Evolutionary conservation across 1,140 invertebrate species (phyloP).

Genomic region (Saccostrea echinata): DNA sequence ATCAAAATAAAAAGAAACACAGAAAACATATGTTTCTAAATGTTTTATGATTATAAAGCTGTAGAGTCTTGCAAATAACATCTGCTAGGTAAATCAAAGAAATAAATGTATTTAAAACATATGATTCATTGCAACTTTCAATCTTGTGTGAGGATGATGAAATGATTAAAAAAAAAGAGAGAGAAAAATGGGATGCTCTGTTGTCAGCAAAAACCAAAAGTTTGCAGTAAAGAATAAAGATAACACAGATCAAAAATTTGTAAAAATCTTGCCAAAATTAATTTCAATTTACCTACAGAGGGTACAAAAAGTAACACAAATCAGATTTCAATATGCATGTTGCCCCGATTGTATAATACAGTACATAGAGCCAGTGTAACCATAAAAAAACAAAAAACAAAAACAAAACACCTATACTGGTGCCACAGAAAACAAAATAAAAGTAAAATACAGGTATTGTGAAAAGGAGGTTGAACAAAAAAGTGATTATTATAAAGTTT

Average conservation of each 20-base stretch:
- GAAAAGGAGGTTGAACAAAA: too few relatives aligned
- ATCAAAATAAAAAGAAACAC: conserved; percentile 2
- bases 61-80: not conserved
- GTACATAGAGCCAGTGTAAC: too few relatives aligned
- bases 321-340: too few relatives aligned
- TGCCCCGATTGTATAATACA: too few relatives aligned
- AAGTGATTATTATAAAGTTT: too few relatives aligned
- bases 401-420: too few relatives aligned
- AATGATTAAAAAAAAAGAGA: not conserved
- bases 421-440: too few relatives aligned
- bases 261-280: too few relatives aligned
- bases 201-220: not conserved
- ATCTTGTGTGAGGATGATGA: not conserved
- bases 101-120: not conserved
- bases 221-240: not conserved
- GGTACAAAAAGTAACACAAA: too few relatives aligned
- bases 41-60: not conserved
- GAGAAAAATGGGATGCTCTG: not conserved
- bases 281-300: too few relatives aligned
- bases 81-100: conserved; percentile 1
- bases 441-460: too few relatives aligned
- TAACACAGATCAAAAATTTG: not conserved
- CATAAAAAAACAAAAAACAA: too few relatives aligned
- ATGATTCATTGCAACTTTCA: not conserved
- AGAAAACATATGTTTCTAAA: conserved; percentile 30